Evolutionary conservation across 2,888 invertebrate species (phyloP).

Genomic region (Smittia aterrima): DNA sequence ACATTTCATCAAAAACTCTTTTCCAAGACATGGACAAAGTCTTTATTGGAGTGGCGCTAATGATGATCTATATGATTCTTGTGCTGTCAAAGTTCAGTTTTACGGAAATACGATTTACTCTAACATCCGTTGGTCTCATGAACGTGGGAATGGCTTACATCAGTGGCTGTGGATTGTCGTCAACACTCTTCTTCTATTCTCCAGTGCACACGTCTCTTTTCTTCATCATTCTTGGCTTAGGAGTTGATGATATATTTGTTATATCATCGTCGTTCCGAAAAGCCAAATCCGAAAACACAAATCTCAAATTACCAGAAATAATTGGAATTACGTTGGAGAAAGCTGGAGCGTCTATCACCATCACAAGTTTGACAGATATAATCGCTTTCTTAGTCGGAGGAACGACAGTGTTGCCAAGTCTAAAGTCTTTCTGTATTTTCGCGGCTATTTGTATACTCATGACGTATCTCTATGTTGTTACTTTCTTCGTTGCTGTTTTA

Average conservation of each 20-base stretch:
- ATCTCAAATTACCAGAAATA: slow-evolving; percentile 61
- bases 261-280: slow-evolving; percentile 77
- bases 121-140: slow-evolving; percentile 67
- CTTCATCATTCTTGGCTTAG: slow-evolving; percentile 73
- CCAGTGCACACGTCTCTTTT: slow-evolving; percentile 80
- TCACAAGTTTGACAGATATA: slow-evolving; percentile 79
- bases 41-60: slow-evolving; percentile 64
- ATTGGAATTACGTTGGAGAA: slow-evolving; percentile 71
- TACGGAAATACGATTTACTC: slow-evolving; percentile 66
- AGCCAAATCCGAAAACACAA: slow-evolving; percentile 56
- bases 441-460: slow-evolving; percentile 74
- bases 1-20: slow-evolving; percentile 67
- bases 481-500: slow-evolving; percentile 78
- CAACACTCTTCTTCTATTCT: slow-evolving; percentile 70
- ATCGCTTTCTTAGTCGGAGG: slow-evolving; percentile 77
- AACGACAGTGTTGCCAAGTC: slow-evolving; percentile 74
- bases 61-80: slow-evolving; percentile 72
- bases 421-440: slow-evolving; percentile 79
- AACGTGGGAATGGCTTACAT: slow-evolving; percentile 72
- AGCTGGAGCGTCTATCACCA: slow-evolving; percentile 79
- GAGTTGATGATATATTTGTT: slow-evolving; percentile 83
- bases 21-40: slow-evolving; percentile 72
- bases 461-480: slow-evolving; percentile 72
- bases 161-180: slow-evolving; percentile 69
- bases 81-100: slow-evolving; percentile 73